A percentile compares a stretch with the other conserved stretches of the same genome.
Conservation (phyloP, 2,113 vertebrate species). For the Forbesichthys agassizii region DNA sequence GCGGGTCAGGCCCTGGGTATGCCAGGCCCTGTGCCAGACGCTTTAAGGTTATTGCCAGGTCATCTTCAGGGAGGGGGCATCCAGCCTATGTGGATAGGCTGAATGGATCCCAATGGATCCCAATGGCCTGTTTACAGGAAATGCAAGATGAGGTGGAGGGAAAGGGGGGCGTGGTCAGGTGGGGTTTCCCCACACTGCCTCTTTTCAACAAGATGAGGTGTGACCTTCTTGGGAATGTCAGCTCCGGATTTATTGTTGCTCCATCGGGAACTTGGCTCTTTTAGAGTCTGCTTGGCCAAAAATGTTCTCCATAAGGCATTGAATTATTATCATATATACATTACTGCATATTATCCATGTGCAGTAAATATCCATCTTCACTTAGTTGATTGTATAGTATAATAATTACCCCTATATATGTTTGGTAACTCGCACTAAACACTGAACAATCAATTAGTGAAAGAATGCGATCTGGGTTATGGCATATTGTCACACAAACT, state of each 20-base stretch:
- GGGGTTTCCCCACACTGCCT: constrained; percentile 64
- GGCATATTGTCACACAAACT: background rate
- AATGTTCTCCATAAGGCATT: background rate
- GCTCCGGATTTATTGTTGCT: constrained; percentile 58
- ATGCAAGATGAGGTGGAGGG: constrained; percentile 82
- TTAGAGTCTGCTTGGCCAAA: background rate
- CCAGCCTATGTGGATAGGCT: constrained; percentile 56
- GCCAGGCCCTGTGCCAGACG: constrained; percentile 71
- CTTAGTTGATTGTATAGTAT: no score
- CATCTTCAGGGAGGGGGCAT: constrained; percentile 86
- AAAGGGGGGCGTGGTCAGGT: constrained; percentile 44
- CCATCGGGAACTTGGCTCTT: background rate
- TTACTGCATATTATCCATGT: background rate
- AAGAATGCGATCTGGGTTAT: background rate
- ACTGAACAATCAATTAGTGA: background rate
- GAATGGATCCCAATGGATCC: constrained; percentile 41
- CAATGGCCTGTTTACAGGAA: constrained; percentile 91
- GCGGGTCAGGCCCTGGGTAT: constrained; percentile 76
- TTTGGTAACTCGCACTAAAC: no score
- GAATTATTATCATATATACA: background rate
- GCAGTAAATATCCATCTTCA: no score
- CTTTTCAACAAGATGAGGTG: constrained; percentile 73
- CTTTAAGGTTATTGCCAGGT: constrained; percentile 83
- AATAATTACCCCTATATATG: no score
- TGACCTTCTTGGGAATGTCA: constrained; percentile 64